A percentile compares a stretch with the other conserved stretches of the same genome.
Conservation (phyloP, 2,888 invertebrate genomes). For the Sisyra terminalis region DNA sequence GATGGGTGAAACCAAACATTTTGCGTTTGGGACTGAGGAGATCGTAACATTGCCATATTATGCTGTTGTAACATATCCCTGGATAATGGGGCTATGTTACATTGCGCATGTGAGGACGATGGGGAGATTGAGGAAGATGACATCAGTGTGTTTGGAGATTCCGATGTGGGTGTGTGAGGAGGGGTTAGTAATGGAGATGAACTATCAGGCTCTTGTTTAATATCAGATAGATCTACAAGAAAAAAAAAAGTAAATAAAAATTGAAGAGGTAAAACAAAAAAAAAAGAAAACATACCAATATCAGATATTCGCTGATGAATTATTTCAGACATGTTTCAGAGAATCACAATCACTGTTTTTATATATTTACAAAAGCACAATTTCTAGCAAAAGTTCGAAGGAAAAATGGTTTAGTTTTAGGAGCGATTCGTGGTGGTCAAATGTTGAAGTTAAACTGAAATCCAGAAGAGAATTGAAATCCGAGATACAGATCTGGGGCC, state of each 20-base stretch:
- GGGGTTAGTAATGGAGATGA: slow-evolving; percentile 44
- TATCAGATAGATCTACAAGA: slow-evolving; percentile 7
- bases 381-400: background rate
- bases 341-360: background rate
- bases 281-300: background rate
- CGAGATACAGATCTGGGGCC: too few species aligned
- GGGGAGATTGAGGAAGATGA: slow-evolving; percentile 12
- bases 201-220: slow-evolving; percentile 26
- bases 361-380: background rate
- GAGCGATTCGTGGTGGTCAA: background rate
- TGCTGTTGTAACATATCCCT: too few species aligned
- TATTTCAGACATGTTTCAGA: background rate
- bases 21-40: too few species aligned
- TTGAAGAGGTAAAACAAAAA: background rate
- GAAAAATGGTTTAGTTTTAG: background rate
- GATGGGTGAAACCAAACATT: too few species aligned
- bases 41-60: too few species aligned
- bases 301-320: slow-evolving; percentile 1
- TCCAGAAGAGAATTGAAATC: background rate
- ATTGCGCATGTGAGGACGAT: slow-evolving; percentile 15
- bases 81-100: too few species aligned
- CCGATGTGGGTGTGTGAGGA: slow-evolving; percentile 53
- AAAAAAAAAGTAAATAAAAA: background rate
- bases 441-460: background rate
- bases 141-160: slow-evolving; percentile 2